These are phyloP conservation scores for Rhombomys opimus DNA, from an alignment of 2,113 vertebrate genomes.

Conservation along the genomic window DNA sequence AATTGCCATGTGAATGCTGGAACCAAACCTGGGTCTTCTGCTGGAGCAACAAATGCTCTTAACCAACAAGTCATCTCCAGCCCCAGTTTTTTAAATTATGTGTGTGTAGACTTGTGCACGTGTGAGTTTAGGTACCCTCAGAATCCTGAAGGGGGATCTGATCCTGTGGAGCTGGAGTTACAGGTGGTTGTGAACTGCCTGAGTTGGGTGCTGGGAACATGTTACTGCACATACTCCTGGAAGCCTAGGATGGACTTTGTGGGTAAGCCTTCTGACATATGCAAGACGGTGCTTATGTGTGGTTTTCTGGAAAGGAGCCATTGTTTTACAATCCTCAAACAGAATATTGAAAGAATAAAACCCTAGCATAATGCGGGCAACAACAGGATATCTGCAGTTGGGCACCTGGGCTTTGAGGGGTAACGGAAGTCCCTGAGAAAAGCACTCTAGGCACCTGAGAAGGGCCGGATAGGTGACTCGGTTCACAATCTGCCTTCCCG, in stretches of 20 bases:
- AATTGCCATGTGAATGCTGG: not conserved
- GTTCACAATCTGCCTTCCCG: too few species aligned
- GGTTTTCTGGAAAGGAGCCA: not conserved
- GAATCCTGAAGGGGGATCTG: not conserved
- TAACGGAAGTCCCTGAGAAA: too few species aligned
- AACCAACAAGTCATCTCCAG: not conserved
- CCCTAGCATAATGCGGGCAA: too few species aligned
- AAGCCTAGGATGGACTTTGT: not conserved
- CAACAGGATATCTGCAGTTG: too few species aligned
- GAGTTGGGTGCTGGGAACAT: not conserved
- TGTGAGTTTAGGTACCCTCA: not conserved
- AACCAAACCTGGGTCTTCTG: not conserved
- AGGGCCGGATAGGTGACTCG: too few species aligned
- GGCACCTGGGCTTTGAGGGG: too few species aligned
- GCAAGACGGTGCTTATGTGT: not conserved
- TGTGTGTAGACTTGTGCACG: not conserved
- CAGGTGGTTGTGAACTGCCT: not conserved
- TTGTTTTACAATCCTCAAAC: constrained; percentile 4
- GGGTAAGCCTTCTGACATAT: not conserved
- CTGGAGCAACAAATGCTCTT: too few species aligned
- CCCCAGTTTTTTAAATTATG: not conserved
- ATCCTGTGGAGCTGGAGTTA: not conserved
- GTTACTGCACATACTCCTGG: not conserved
- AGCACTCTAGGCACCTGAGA: too few species aligned
- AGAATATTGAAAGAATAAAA: too few species aligned